phyloP scores from a whole-genome alignment of 2,113 vertebrate genomes.

The Theristicus caerulescens region DNA sequence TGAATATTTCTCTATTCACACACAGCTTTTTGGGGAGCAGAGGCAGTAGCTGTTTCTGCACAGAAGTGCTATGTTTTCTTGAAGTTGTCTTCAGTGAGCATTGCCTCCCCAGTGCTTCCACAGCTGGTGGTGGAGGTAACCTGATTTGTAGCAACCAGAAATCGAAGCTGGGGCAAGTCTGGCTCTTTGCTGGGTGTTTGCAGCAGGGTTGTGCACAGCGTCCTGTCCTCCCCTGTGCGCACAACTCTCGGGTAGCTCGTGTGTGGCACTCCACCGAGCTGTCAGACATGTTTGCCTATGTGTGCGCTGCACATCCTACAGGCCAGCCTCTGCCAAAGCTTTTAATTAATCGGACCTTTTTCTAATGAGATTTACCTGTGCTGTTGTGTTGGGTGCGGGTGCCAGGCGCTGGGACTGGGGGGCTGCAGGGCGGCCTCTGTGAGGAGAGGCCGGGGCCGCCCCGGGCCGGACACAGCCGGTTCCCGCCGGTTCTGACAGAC shows the following conservation, averaged over 20 bases:
- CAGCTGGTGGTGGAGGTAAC: not conserved
- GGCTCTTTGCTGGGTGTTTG: not conserved
- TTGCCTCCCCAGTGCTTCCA: not conserved
- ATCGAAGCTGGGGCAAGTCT: not conserved
- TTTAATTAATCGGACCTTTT: not conserved
- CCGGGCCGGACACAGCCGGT: accelerated
- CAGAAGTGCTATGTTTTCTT: not conserved
- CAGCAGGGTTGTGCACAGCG: too few species aligned
- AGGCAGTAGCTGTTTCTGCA: not conserved
- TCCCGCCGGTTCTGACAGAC: accelerated
- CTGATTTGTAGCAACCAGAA: not conserved
- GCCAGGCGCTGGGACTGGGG: accelerated
- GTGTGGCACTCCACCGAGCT: not conserved
- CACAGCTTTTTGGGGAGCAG: not conserved
- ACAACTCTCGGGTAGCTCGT: accelerated
- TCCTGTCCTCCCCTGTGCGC: not conserved
- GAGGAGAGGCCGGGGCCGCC: not conserved
- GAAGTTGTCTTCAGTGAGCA: not conserved
- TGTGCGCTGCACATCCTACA: too few species aligned
- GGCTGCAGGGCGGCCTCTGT: not conserved
- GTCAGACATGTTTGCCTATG: not conserved
- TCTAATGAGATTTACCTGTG: not conserved
- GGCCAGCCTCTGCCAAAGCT: not conserved
- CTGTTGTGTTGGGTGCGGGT: not conserved
- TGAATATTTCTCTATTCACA: not conserved